Conservation (phyloP, 2,113 vertebrate genomes). For the Bathybates hornii region DNA sequence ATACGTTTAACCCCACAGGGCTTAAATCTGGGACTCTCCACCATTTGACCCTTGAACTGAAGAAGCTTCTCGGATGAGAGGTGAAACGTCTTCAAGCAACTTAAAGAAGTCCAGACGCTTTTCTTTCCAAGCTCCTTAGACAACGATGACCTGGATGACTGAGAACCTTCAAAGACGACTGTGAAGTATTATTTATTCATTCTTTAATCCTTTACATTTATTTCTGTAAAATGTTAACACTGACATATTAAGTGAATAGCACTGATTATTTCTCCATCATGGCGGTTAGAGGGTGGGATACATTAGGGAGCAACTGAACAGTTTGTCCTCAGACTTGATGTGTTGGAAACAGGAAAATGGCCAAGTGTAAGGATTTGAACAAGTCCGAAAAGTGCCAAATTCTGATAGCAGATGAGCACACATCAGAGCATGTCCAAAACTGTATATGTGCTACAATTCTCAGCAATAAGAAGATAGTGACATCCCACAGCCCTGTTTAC, state of each 20-base stretch:
- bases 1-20: accelerated
- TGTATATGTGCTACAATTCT: background rate
- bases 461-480: background rate
- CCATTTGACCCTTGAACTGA: accelerated
- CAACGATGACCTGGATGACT: background rate
- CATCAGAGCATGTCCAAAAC: background rate
- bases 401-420: background rate
- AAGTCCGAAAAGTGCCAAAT: background rate
- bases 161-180: accelerated
- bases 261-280: background rate
- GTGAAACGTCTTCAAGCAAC: accelerated
- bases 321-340: background rate
- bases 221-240: background rate
- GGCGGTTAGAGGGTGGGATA: background rate
- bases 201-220: background rate
- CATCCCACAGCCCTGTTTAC: background rate
- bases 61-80: background rate
- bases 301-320: background rate
- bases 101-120: background rate
- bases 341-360: background rate
- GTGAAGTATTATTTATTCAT: background rate
- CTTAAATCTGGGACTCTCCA: background rate
- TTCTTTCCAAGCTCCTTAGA: background rate
- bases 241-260: accelerated
- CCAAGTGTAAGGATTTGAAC: background rate